phyloP scores from a whole-genome alignment of 2,113 vertebrate genomes.

The Ammospiza nelsoni region DNA sequence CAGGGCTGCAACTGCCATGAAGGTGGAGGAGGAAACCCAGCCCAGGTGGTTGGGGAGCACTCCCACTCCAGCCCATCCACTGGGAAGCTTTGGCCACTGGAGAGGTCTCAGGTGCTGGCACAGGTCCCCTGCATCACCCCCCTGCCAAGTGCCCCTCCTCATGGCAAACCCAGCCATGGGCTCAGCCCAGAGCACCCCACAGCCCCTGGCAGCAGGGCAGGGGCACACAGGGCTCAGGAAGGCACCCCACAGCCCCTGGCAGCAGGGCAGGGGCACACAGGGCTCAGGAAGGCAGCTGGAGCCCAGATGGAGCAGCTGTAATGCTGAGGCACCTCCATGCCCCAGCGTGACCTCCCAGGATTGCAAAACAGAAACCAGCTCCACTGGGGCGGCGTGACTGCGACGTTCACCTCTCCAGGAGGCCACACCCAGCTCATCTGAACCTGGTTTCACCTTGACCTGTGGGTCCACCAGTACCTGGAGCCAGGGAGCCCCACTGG shows the following conservation, averaged over 20 bases:
- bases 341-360: not conserved
- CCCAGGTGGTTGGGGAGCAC: not conserved
- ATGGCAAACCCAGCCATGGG: not conserved
- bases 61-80: not conserved
- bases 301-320: not conserved
- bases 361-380: slow-evolving; percentile 26
- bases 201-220: rapidly evolving
- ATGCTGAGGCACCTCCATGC: not conserved
- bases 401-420: not conserved
- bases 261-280: not conserved
- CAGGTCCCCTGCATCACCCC: not conserved
- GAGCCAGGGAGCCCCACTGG: rapidly evolving
- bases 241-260: not conserved
- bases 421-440: not conserved
- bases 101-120: not conserved
- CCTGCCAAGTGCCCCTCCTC: not conserved
- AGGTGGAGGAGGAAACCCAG: not conserved
- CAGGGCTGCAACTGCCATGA: not conserved
- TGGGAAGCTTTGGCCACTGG: not conserved
- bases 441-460: not conserved
- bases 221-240: not conserved
- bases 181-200: not conserved
- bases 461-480: not conserved
- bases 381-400: rapidly evolving
- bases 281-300: not conserved